Evolutionary conservation across 1,140 invertebrate species (phyloP).

Genomic region (Calosoma granatense): DNA sequence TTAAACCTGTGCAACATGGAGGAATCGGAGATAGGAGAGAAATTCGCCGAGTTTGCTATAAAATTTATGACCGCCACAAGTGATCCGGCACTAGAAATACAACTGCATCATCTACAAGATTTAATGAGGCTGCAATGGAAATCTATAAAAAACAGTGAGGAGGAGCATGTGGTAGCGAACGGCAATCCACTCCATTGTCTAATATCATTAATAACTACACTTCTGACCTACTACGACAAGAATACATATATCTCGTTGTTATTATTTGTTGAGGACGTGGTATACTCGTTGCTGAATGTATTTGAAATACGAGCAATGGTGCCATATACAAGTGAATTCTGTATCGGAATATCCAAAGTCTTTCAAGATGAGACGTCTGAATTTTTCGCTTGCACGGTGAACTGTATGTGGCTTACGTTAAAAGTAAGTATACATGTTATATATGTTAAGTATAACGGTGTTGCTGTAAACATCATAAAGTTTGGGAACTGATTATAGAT

Average conservation of each 20-base stretch:
- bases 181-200: neutral
- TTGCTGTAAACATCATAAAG: too few species aligned
- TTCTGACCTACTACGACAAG: neutral
- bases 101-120: neutral
- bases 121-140: neutral
- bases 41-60: neutral
- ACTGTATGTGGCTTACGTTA: neutral
- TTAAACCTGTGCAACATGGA: neutral
- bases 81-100: neutral
- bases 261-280: neutral
- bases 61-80: neutral
- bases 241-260: neutral
- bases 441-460: too few species aligned
- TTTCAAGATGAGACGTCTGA: neutral
- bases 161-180: neutral
- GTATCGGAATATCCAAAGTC: neutral
- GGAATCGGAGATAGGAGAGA: neutral
- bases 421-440: neutral
- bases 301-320: neutral
- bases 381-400: neutral
- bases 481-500: too few species aligned
- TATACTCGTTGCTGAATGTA: neutral
- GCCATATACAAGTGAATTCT: neutral
- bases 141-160: neutral
- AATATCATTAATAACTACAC: neutral